phyloP scores from a whole-genome alignment of 2,888 invertebrate genomes.

The Trichacis sp. region DNA sequence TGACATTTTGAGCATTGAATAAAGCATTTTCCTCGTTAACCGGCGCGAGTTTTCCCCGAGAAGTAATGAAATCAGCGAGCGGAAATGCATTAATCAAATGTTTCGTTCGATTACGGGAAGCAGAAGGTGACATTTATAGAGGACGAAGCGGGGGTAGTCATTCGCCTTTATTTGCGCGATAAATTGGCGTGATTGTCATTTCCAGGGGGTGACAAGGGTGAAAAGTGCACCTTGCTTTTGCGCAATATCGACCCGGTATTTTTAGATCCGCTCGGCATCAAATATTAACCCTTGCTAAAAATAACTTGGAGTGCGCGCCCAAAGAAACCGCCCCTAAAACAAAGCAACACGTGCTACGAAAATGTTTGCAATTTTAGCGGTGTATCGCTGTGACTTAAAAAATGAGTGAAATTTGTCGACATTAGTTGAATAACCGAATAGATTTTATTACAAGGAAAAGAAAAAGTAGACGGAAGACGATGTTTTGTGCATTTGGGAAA shows the following conservation, averaged over 20 bases:
- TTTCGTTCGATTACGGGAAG: background rate
- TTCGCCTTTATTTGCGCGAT: constrained; percentile 3
- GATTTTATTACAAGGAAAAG: too few species aligned
- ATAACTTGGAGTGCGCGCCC: constrained; percentile 22
- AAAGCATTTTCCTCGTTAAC: too few species aligned
- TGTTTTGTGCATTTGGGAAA: too few species aligned
- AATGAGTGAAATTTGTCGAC: too few species aligned
- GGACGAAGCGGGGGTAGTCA: background rate
- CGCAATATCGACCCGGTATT: constrained; percentile 50
- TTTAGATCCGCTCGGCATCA: constrained; percentile 49
- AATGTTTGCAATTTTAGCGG: too few species aligned
- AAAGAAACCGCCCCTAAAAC: constrained; percentile 17
- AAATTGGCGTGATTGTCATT: background rate
- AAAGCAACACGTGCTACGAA: constrained; percentile 6
- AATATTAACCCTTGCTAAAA: constrained; percentile 48
- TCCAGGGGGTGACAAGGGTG: background rate
- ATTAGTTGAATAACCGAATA: too few species aligned
- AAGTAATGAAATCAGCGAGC: background rate
- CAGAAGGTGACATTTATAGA: background rate
- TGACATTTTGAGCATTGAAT: too few species aligned
- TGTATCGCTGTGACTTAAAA: too few species aligned
- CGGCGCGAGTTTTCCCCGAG: too few species aligned
- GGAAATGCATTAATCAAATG: background rate
- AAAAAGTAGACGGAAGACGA: too few species aligned
- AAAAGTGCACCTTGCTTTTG: constrained; percentile 10